Conservation (phyloP, 2,113 vertebrate genomes). For the Dendropsophus ebraccatus region DNA sequence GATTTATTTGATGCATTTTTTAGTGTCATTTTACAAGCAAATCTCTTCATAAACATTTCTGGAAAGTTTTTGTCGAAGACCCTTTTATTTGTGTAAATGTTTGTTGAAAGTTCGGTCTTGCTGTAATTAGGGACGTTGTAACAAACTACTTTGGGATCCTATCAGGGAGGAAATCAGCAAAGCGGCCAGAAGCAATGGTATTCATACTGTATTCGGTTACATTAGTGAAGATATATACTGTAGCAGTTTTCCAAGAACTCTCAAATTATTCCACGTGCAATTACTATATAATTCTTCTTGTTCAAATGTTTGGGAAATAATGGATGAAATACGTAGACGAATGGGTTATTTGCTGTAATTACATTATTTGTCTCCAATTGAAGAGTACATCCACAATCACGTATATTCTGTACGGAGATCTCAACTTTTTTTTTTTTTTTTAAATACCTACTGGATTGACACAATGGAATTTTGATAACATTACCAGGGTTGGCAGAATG, state of each 20-base stretch:
- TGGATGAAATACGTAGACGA: neutral
- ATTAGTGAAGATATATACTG: neutral
- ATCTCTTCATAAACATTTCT: neutral
- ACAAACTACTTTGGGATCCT: neutral
- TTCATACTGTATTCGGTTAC: neutral
- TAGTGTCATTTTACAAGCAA: too few relatives aligned
- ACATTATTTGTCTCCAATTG: neutral
- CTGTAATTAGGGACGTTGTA: neutral
- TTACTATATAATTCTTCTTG: neutral
- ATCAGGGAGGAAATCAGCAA: neutral
- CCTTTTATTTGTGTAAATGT: neutral
- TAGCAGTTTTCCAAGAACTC: neutral
- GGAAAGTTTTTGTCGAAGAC: neutral
- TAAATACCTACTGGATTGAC: neutral
- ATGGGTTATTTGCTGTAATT: conserved; percentile 1
- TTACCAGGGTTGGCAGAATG: neutral
- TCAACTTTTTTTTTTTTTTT: too few relatives aligned
- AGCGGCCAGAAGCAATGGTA: neutral
- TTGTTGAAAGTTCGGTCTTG: neutral
- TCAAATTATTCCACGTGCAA: neutral
- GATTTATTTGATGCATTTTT: too few relatives aligned
- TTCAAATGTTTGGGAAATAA: neutral
- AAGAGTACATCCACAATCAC: neutral
- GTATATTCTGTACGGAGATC: neutral
- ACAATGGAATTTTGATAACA: neutral